Evolutionary conservation across 2,797 vertebrate genomes (phyloP), one percentile per base, ranked within the genome.

Genomic region (Centropyge bicolor): DNA sequence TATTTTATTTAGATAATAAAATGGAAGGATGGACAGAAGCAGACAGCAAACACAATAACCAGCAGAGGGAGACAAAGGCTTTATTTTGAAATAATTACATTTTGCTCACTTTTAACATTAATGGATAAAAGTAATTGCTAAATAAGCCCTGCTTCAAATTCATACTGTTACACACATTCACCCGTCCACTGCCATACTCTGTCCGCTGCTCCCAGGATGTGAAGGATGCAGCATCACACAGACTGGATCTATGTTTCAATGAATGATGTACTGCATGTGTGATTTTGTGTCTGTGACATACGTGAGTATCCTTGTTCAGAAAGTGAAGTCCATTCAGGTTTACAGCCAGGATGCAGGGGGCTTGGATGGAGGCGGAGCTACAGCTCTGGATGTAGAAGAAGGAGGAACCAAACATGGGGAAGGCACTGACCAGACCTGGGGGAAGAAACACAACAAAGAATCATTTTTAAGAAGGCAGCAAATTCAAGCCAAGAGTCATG

Each of bases 311-410:
- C 67, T 97, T 98, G 93, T 96, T 96, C 48, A 99, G 96, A 88
- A 99, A 99, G 93, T 96, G 97, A 68, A 99, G 96, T 70, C 98
- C 98, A 0, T 98, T 98, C 82, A 99, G 96, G 91, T 98, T 99
- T 81, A 99, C 93, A 0, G 98, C 97, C 84, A 99, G 94, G 91
- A 99, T 95, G 86, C 98, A 99, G 0, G 98, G 98, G 0, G 97
- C 96, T 0, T 95, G 85, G 8, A 99, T 94, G 11, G 96, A 85
- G 0, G 89, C 83, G 31, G 96, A 97, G 91, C 97, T 97, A 74
- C 97, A 98, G 92, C 97, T 99, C 91, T 98, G 97, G 90, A 99
- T 95, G 95, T 97, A 98, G 96, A 99, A 99, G 95, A 99, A 99
- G 54, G 98, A 97, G 0, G 98, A 99, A 41, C 98, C 98, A 0